Evolutionary conservation across 2,888 invertebrate genomes (phyloP), one percentile per base, ranked within the genome.

Genomic region (Resseliella maxima): DNA sequence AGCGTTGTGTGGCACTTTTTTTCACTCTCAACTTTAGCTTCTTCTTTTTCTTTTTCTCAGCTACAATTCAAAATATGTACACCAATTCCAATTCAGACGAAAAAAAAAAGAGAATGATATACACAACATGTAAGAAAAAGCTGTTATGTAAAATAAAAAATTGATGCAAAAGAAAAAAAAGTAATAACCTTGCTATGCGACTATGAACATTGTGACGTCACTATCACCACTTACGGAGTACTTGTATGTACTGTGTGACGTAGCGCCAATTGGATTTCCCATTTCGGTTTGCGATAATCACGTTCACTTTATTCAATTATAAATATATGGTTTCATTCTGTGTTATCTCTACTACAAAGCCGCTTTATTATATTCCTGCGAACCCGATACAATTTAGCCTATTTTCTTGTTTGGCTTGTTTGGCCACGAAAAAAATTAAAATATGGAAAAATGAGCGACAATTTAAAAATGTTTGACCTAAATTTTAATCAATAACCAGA

Each of bases 141-240:
- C 72, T 31, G 72, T 31, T 72, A 72, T 72, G 72, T 72, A 72
- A 72, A 31, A 72, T 31, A 31, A 12, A n/a, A 6, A 72, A 72
- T 72, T 72, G 72, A 72, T 35, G 31, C 18, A 35, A 72, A 72
- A 72, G n/a, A n/a, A 15, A 72, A 59, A 41, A 41, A 8, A 8
- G 72, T 72, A 72, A 72, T 72, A 72, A 72, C 72, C 72, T 72
- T 72, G 72, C 35, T 72, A 31, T 72, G 35, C 72, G 31, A 72
- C 31, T 72, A 72, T 72, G 72, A 31, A 35, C 35, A 72, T 15
- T 72, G 31, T 72, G 72, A 72, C 72, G 72, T 72, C 72, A 72
- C 31, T 31, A 2, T 15, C 15, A 31, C 31, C 31, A 31, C 27
- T 35, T 72, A 72, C 72, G 31, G 31, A 0, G 59, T 59, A 27